Evolutionary conservation across 2,113 vertebrate species (phyloP).

Genomic region (Danionella cerebrum): DNA sequence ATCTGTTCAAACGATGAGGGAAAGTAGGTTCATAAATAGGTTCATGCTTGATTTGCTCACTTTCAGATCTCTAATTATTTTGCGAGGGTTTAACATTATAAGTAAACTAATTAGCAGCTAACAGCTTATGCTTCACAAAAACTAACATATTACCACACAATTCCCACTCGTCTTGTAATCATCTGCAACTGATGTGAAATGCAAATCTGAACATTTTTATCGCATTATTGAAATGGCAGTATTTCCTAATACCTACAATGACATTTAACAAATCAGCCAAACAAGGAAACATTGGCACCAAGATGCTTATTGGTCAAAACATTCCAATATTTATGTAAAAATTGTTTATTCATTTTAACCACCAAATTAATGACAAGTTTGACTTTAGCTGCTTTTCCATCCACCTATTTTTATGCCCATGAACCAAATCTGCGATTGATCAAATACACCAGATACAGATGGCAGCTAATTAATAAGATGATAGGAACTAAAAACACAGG

Average conservation of each 20-base stretch:
- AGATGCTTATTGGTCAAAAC: no score
- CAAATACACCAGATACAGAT: no score
- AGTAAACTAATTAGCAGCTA: conserved; percentile 38
- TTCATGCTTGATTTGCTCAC: conserved; percentile 29
- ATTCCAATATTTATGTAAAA: no score
- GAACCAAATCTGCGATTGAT: no score
- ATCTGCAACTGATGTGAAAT: conserved; percentile 16
- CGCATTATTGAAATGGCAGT: conserved; percentile 13
- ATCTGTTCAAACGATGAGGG: conserved; percentile 40
- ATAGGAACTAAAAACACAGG: no score
- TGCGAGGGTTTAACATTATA: conserved; percentile 34
- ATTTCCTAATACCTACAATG: conserved; percentile 8
- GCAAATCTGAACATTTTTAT: conserved; percentile 10
- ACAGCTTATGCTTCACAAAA: conserved; percentile 29
- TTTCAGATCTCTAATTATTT: conserved; percentile 33
- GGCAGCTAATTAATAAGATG: no score
- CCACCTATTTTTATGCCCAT: no score
- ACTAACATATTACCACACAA: conserved; percentile 15
- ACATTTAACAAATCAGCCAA: no score
- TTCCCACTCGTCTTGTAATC: conserved; percentile 2
- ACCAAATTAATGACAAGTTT: no score
- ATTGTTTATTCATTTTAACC: no score
- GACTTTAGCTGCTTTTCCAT: no score
- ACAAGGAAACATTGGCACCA: no score
- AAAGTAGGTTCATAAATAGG: conserved; percentile 26